Evolutionary conservation across 2,797 vertebrate species (phyloP), one percentile per base, ranked within the genome.

Genomic region (Melanotaenia nigrans): DNA sequence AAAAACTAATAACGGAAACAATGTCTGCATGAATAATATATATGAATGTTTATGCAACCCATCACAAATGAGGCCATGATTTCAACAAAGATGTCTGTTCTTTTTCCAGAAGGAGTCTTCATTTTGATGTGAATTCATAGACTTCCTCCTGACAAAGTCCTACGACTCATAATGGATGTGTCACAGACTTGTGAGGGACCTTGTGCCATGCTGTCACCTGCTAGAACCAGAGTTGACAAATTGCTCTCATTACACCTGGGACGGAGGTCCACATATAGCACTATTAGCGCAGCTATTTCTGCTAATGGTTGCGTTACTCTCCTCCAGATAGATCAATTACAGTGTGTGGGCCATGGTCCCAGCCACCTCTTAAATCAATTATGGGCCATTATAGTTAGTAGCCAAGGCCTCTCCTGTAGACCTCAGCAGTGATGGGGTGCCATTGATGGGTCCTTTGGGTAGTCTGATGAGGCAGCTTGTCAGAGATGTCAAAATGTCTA

Each of bases 171-270:
- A 84, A 86, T 71, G 77, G 84, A 78, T 73, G 61, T 74, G 62
- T 75, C 47, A 2, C 35, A 5, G 73, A 83, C 73, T 64, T 71
- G 77, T 3, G 68, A 28, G 63, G 74, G 80, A 83, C 83, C 83
- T 75, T 73, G 69, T 74, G 76, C 75, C 67, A 56, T 40, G 4
- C 74, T 72, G 87, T 90, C 89, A 92, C 90, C 91, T 82, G 85
- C 87, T 82, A 73, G 89, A 91, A 85, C 78, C 87, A 63, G 71
- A 73, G 82, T 77, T 93, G 92, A 94, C 92, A 87, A 92, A 95
- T 93, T 85, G 87, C 84, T 86, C 83, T 92, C 92, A 94, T 94
- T 94, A 93, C 84, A 89, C 79, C 85, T 87, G 88, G 90, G 92
- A 91, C 65, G 69, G 78, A 75, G 84, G 85, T 85, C 84, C 89